Conservation (phyloP, 2,113 vertebrate species). For the Spilogale gracilis region DNA sequence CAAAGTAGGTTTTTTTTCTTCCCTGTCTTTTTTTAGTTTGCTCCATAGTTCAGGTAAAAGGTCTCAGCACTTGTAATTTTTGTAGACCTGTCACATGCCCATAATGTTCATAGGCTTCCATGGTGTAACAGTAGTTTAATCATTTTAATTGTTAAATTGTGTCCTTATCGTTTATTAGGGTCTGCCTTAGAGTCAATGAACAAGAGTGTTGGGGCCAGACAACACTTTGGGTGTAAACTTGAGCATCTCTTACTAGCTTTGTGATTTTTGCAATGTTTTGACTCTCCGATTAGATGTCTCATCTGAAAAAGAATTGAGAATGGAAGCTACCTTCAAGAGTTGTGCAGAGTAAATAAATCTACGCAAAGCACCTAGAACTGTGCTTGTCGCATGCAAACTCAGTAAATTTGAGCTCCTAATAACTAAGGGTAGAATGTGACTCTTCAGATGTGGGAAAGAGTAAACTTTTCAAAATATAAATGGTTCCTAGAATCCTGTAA, state of each 20-base stretch:
- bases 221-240: neutral
- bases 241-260: neutral
- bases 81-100: neutral
- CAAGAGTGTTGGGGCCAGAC: neutral
- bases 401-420: constrained; percentile 47
- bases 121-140: neutral
- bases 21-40: constrained; percentile 30
- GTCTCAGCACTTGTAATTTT: constrained; percentile 20
- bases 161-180: neutral
- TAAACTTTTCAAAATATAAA: constrained; percentile 32
- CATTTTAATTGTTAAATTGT: neutral
- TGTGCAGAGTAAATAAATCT: neutral
- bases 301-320: neutral
- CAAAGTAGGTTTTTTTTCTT: constrained; percentile 36
- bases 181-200: neutral
- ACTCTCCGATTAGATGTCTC: neutral
- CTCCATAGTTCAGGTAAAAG: neutral
- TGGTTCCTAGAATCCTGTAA: neutral
- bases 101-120: neutral
- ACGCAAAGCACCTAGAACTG: neutral
- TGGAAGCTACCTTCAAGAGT: neutral
- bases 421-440: neutral
- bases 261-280: neutral
- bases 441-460: neutral
- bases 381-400: neutral